Evolutionary conservation across 2,888 invertebrate species (phyloP).

Genomic region (Lepetodrilus schrolli): DNA sequence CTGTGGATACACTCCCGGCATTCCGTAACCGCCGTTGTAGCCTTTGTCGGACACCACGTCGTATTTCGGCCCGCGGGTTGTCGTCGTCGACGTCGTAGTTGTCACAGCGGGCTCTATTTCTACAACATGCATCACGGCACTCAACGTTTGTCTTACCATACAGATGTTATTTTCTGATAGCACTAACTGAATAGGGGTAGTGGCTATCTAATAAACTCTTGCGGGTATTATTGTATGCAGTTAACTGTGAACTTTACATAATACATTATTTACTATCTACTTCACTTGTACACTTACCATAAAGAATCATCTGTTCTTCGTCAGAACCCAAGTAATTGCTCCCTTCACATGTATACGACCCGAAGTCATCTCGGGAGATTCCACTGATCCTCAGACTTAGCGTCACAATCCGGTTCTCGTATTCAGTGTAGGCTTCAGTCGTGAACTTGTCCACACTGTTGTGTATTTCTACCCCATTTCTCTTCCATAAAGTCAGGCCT

Average conservation of each 20-base stretch:
- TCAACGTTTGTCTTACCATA: no score
- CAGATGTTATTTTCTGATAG: no score
- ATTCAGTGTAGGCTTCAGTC: constrained; percentile 43
- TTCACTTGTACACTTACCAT: constrained; percentile 56
- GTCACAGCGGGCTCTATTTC: constrained; percentile 8
- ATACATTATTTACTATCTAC: no score
- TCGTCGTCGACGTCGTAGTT: constrained; percentile 16
- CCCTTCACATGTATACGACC: constrained; percentile 53
- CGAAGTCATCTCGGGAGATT: constrained; percentile 51
- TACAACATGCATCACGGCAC: no score
- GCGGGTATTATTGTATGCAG: no score
- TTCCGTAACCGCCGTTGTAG: background rate
- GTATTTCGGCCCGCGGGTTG: background rate
- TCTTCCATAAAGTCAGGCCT: constrained; percentile 54
- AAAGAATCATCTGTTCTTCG: constrained; percentile 52
- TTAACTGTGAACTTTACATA: no score
- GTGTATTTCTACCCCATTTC: constrained; percentile 40
- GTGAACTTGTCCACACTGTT: constrained; percentile 46
- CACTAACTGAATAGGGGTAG: no score
- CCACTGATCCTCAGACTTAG: constrained; percentile 51
- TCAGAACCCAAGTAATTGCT: constrained; percentile 53
- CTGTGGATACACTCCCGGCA: background rate
- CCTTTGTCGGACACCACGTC: background rate
- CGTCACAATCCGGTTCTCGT: constrained; percentile 39
- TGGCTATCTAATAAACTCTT: no score